Percentiles rank a stretch among this genome's conserved stretches.
These are phyloP conservation scores for Limnephilus marmoratus DNA, from an alignment of 2,888 invertebrate genomes.

Conservation along the genomic window DNA sequence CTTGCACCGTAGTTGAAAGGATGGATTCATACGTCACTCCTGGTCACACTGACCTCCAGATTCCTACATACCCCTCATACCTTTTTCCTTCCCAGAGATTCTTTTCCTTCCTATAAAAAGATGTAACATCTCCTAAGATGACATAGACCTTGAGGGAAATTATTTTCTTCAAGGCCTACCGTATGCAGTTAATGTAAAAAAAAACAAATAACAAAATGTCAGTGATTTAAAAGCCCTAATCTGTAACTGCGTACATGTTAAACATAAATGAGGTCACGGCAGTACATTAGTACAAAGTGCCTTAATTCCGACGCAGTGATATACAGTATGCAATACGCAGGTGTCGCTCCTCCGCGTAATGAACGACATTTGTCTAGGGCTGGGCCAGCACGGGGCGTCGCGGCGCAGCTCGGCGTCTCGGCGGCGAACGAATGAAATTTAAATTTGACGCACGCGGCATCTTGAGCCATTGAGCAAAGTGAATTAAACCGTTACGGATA, in stretches of 20 bases:
- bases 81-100: too few relatives aligned
- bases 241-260: background rate
- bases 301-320: constrained; percentile 49
- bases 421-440: constrained; percentile 52
- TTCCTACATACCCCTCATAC: too few relatives aligned
- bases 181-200: background rate
- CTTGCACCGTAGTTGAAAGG: too few relatives aligned
- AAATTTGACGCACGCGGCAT: constrained; percentile 55
- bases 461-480: constrained; percentile 48
- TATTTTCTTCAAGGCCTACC: too few relatives aligned
- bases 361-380: constrained; percentile 57
- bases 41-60: too few relatives aligned
- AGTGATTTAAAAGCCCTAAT: background rate
- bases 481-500: constrained; percentile 50
- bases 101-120: too few relatives aligned
- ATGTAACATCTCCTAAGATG: too few relatives aligned
- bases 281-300: constrained; percentile 47
- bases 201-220: background rate
- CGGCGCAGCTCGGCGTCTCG: constrained; percentile 12
- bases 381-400: background rate
- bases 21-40: too few relatives aligned
- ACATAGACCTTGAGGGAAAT: too few relatives aligned
- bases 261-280: constrained; percentile 43
- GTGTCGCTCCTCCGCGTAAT: constrained; percentile 49
- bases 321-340: constrained; percentile 45